Percentiles rank a stretch among this genome's conserved stretches.
These are phyloP conservation scores for Tachycineta bicolor DNA, from an alignment of 2,113 vertebrate genomes.

Conservation along the genomic window DNA sequence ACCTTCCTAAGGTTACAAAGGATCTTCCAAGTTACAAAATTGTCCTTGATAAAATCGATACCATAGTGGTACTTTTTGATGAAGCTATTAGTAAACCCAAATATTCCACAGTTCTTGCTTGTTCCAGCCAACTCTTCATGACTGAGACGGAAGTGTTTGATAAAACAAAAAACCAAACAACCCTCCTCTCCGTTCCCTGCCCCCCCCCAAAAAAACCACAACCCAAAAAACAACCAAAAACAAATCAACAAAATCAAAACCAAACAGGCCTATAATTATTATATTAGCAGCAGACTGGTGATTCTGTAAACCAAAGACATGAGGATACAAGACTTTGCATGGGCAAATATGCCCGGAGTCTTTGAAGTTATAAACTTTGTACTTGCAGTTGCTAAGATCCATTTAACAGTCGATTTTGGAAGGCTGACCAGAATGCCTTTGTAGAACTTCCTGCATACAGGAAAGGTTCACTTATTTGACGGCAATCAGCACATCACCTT, in stretches of 20 bases:
- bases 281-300: not conserved
- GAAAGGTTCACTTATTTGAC: not conserved
- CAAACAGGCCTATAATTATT: not conserved
- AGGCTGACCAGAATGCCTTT: not conserved
- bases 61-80: not conserved
- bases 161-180: not conserved
- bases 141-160: not conserved
- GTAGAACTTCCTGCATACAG: not conserved
- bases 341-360: not conserved
- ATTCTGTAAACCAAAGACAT: not conserved
- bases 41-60: not conserved
- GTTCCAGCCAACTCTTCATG: not conserved
- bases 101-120: not conserved
- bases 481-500: not conserved
- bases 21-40: not conserved
- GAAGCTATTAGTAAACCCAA: not conserved
- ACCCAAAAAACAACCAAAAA: no score
- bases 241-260: no score
- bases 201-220: accelerated
- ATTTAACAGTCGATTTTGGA: not conserved
- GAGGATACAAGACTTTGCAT: not conserved
- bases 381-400: not conserved
- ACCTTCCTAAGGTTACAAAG: not conserved
- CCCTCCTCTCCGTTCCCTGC: not conserved
- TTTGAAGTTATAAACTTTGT: not conserved